Base-by-base conservation (phyloP, 2,888 invertebrate genomes). In the Limnephilus lunatus region DNA sequence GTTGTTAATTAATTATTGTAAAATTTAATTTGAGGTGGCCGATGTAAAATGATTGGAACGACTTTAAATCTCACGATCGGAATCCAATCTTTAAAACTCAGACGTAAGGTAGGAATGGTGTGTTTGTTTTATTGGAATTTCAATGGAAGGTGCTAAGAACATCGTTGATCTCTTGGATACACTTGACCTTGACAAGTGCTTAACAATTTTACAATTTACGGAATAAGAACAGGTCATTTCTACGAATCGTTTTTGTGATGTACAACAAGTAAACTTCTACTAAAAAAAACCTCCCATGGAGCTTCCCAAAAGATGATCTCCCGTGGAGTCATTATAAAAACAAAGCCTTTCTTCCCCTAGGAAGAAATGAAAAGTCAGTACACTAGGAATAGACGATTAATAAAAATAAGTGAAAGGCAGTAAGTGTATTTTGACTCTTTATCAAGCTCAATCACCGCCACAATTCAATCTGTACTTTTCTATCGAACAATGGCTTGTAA, bases 401-500 rank as follows among this genome's bases (percentile, higher is more conserved):
- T 68, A 68, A 68, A 68, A 68, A n/a, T 68, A 68, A 68, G 68
- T 68, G 68, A 68, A 68, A 68, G n/a, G 68, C 25, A 68, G 68
- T 68, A 68, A 68, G 68, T 68, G 25, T 9, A n/a, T n/a, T 68
- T 68, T n/a, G 25, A 68, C n/a, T n/a, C 68, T 68, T 68, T 68
- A 68, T 68, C 25, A n/a, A n/a, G 68, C 25, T n/a, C 68, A 68
- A 68, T 85, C 85, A 35, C 39, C 85, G 31, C 32, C 32, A 35
- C 85, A 39, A 85, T 32, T 85, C 85, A 85, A 32, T 85, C 39
- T 39, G 39, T 85, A 85, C 32, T 25, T 85, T 85, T 82, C 32
- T 88, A 39, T 80, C 12, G 88, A 80, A 89, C 35, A 89, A 89
- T 80, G 80, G 39, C 9, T 15, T 5, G 80, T 80, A 89, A 89